phyloP scores from a whole-genome alignment of 1,140 invertebrate genomes.

The Halyomorpha halys region DNA sequence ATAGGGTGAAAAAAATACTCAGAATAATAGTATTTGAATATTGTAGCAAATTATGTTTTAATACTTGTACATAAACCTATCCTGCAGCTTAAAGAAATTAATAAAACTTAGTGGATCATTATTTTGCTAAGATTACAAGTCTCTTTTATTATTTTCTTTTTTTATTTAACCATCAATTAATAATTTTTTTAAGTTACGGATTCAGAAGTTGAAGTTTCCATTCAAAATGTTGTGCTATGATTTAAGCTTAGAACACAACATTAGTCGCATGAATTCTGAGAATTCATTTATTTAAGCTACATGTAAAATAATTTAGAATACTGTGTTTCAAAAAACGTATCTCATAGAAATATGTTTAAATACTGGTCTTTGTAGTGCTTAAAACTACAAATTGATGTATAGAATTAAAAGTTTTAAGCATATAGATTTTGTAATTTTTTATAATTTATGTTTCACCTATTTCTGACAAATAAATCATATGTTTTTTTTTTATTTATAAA shows the following conservation, averaged over 20 bases:
- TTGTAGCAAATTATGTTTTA: too few relatives aligned
- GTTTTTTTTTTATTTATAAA: not conserved
- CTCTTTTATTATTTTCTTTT: too few relatives aligned
- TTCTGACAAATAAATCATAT: not conserved
- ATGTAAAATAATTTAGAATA: slow-evolving; percentile 4
- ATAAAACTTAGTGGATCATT: too few relatives aligned
- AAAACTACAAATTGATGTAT: slow-evolving; percentile 12
- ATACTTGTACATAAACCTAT: too few relatives aligned
- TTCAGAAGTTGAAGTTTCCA: too few relatives aligned
- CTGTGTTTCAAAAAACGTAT: not conserved
- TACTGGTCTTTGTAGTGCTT: slow-evolving; percentile 12
- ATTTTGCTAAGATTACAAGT: too few relatives aligned
- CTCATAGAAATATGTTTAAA: not conserved
- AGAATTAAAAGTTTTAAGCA: slow-evolving; percentile 1
- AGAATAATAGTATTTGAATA: too few relatives aligned
- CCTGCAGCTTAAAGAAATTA: too few relatives aligned
- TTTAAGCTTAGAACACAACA: slow-evolving; percentile 17
- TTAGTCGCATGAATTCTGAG: slow-evolving; percentile 15
- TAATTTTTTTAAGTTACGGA: too few relatives aligned
- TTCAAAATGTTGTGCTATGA: slow-evolving; percentile 10
- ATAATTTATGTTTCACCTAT: slow-evolving; percentile 4
- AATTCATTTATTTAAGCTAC: slow-evolving; percentile 10
- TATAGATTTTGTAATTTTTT: slow-evolving; percentile 18
- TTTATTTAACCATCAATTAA: too few relatives aligned
- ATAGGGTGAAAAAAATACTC: too few relatives aligned